Percentiles rank a stretch among this genome's conserved stretches.
These are phyloP conservation scores for Cydia splendana DNA, from an alignment of 1,140 invertebrate species.

Conservation along the genomic window DNA sequence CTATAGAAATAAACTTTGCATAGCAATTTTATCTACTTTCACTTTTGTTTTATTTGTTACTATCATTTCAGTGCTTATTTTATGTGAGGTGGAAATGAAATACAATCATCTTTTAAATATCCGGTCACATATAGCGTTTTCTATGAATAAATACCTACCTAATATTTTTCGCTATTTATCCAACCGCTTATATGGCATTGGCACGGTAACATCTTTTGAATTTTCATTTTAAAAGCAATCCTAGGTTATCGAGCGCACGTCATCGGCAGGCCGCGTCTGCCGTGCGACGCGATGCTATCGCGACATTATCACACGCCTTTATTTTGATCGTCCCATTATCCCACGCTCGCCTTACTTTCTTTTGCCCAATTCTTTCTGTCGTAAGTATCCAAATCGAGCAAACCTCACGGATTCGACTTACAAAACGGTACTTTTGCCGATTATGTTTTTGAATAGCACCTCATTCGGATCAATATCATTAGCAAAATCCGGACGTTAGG, in stretches of 20 bases:
- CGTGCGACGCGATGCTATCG: constrained; percentile 44
- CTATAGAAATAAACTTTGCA: constrained; percentile 32
- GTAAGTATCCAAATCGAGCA: constrained; percentile 47
- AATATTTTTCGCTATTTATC: not conserved
- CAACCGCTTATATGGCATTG: not conserved
- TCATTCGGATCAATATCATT: constrained; percentile 24
- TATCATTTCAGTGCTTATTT: constrained; percentile 1
- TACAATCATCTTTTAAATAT: not conserved
- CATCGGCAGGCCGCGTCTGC: constrained; percentile 20
- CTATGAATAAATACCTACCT: not conserved
- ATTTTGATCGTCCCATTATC: constrained; percentile 55
- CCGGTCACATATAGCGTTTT: not conserved
- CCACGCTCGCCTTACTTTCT: constrained; percentile 61
- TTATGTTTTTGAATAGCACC: constrained; percentile 32
- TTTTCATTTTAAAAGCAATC: constrained; percentile 10
- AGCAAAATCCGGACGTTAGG: not conserved
- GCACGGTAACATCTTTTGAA: not conserved
- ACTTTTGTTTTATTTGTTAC: constrained; percentile 25
- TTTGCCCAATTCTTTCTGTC: constrained; percentile 45
- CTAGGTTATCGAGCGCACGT: constrained; percentile 6
- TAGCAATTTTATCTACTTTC: constrained; percentile 24
- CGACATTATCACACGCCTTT: constrained; percentile 42
- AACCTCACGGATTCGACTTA: constrained; percentile 48
- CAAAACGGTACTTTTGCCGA: constrained; percentile 50
- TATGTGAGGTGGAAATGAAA: not conserved